Evolutionary conservation across 2,888 invertebrate species (phyloP).

Genomic region (Acrobasis consociella): DNA sequence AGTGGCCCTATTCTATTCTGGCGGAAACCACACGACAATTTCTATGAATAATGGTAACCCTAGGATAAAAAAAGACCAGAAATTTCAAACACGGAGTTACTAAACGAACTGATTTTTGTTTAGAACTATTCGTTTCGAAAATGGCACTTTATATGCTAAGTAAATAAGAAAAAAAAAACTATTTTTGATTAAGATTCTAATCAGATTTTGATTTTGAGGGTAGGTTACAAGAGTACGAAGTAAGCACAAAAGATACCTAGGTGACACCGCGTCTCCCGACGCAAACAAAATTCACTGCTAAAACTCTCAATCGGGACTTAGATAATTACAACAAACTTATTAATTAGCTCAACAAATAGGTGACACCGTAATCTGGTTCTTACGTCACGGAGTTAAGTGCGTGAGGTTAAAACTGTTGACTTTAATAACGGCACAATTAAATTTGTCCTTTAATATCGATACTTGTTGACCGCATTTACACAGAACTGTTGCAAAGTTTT

Average conservation of each 20-base stretch:
- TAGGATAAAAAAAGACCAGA: too few relatives aligned
- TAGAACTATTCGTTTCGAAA: too few relatives aligned
- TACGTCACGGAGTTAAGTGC: slow-evolving; percentile 29
- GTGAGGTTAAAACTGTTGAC: slow-evolving; percentile 42
- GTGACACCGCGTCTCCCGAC: neutral
- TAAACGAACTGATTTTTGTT: too few relatives aligned
- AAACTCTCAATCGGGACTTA: slow-evolving; percentile 1
- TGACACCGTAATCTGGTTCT: slow-evolving; percentile 29
- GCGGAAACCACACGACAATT: too few relatives aligned
- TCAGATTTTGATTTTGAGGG: too few relatives aligned
- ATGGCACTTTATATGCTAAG: too few relatives aligned
- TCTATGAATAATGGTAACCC: too few relatives aligned
- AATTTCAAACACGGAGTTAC: too few relatives aligned
- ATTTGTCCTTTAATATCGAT: slow-evolving; percentile 46
- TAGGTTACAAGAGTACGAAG: neutral
- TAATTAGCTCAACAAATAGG: slow-evolving; percentile 1
- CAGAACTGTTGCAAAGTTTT: neutral
- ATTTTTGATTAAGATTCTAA: too few relatives aligned
- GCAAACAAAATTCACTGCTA: neutral
- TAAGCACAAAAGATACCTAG: neutral
- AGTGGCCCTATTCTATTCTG: too few relatives aligned
- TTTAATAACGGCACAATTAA: slow-evolving; percentile 47
- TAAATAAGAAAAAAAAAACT: too few relatives aligned
- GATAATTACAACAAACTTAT: slow-evolving; percentile 12
- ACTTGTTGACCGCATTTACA: slow-evolving; percentile 40